A percentile compares a stretch with the other conserved stretches of the same genome.
Conservation (phyloP, 2,888 invertebrate species). For the Cistogaster globosa region DNA sequence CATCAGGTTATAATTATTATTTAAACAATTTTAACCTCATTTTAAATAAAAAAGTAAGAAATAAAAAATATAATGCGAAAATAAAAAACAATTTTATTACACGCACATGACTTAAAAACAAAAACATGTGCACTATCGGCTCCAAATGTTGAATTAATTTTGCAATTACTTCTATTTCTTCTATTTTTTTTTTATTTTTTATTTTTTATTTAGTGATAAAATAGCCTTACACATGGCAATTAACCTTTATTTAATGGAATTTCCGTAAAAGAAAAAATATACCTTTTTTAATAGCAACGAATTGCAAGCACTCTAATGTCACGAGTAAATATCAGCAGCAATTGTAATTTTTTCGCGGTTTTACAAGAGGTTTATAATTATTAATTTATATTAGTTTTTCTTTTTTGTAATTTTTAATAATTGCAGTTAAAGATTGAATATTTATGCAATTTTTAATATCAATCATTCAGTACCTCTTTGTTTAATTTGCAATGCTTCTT, state of each 20-base stretch:
- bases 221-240: conserved; percentile 40
- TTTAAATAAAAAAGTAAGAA: conserved; percentile 19
- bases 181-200: too few relatives aligned
- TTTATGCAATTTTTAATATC: too few relatives aligned
- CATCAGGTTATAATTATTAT: conserved; percentile 61
- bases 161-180: neutral
- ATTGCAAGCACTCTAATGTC: neutral
- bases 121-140: neutral
- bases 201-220: too few relatives aligned
- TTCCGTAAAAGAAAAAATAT: conserved; percentile 1
- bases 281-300: neutral
- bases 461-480: too few relatives aligned
- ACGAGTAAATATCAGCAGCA: too few relatives aligned
- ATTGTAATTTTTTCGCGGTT: too few relatives aligned
- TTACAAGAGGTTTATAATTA: too few relatives aligned
- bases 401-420: too few relatives aligned
- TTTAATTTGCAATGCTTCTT: too few relatives aligned
- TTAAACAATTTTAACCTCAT: conserved; percentile 38
- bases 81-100: conserved; percentile 26
- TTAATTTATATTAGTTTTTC: too few relatives aligned
- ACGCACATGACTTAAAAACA: conserved; percentile 30
- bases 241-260: conserved; percentile 47
- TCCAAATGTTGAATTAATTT: conserved; percentile 25
- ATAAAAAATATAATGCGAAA: neutral
- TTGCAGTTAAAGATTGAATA: too few relatives aligned